Percentiles rank a stretch among this genome's conserved stretches.
Conservation (phyloP, 2,797 vertebrate species). For the Eurystomus glaucurus region DNA sequence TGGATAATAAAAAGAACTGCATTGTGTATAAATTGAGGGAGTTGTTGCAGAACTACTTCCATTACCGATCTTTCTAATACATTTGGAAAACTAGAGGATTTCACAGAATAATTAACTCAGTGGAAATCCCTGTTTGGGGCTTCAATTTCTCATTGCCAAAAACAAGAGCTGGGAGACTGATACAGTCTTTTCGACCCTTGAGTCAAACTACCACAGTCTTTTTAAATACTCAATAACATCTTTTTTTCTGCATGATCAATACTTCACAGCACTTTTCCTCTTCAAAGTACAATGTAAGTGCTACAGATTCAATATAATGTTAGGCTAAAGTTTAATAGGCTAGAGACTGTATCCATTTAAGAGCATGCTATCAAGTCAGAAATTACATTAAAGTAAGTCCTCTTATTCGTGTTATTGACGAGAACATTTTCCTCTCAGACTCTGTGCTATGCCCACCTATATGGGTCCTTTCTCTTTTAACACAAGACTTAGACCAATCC, state of each 20-base stretch:
- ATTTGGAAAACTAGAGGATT: background rate
- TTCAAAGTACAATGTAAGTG: background rate
- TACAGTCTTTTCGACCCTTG: background rate
- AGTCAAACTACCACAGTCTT: background rate
- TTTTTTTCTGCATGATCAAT: constrained; percentile 24
- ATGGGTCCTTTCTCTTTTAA: background rate
- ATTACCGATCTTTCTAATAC: background rate
- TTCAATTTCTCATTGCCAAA: background rate
- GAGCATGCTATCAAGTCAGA: background rate
- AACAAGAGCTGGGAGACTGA: background rate
- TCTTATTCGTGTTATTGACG: constrained; percentile 34
- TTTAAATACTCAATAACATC: background rate
- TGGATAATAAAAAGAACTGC: background rate
- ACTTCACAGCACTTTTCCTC: constrained; percentile 2
- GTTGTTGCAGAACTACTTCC: background rate
- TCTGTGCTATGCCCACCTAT: background rate
- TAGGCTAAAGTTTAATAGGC: background rate
- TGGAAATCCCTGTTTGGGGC: background rate
- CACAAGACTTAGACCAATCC: background rate
- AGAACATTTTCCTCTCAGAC: background rate
- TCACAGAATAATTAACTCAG: background rate
- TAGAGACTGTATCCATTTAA: constrained; percentile 9
- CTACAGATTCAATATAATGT: constrained; percentile 3
- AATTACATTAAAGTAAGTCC: background rate
- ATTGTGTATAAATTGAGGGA: background rate